These are phyloP conservation scores for Camptogramma bilineatum DNA, from an alignment of 2,888 invertebrate genomes.

Conservation along the genomic window DNA sequence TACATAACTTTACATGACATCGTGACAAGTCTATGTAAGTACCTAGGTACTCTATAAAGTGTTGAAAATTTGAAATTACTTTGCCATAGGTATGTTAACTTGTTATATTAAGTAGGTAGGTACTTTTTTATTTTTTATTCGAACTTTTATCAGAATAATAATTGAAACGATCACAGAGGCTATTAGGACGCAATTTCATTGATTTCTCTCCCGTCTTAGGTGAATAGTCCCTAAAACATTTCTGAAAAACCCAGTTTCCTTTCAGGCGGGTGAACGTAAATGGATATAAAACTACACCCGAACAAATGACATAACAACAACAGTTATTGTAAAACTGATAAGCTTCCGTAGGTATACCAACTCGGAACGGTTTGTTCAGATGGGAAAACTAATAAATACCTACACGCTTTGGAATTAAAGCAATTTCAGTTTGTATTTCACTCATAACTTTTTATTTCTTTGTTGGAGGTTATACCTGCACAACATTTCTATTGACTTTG, in stretches of 20 bases:
- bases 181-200: background rate
- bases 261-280: background rate
- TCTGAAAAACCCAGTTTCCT: background rate
- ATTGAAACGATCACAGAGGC: background rate
- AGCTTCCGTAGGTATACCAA: background rate
- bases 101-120: background rate
- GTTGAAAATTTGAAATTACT: conserved; percentile 1
- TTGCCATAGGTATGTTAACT: background rate
- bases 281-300: background rate
- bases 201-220: background rate
- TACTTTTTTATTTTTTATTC: no score
- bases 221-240: background rate
- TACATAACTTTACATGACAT: background rate
- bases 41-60: background rate
- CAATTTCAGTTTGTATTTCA: background rate
- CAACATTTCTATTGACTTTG: no score
- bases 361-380: no score
- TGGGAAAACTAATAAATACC: background rate
- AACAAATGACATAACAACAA: background rate
- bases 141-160: background rate
- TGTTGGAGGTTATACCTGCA: no score
- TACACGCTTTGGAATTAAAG: background rate
- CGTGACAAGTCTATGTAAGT: background rate
- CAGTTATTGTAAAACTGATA: background rate
- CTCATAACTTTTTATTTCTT: background rate